Evolutionary conservation across 30 jellyfish, hydroid and myxozoan species (phyloP), one percentile per base, ranked within the genome.

Genomic region (Chironex yamaguchii): DNA sequence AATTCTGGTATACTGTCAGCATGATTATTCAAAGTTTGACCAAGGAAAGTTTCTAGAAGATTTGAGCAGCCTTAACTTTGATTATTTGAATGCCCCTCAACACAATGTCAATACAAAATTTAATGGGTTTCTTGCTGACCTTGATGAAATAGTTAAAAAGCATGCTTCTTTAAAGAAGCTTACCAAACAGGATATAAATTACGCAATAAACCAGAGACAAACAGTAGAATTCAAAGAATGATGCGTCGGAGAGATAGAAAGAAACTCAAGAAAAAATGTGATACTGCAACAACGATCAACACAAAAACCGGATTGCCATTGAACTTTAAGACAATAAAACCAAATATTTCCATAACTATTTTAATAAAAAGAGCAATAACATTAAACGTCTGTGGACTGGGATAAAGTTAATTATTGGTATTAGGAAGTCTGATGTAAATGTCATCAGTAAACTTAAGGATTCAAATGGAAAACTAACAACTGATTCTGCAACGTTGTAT

Each of bases 391-490:
- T 52, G 20, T 78, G 90, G 90, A 28, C 90, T 6, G 83, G 90
- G 2, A 78, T 78, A 1, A 78, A 76, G 49, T 76, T 78, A 13
- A 76, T 76, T 27, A 76, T 76, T 76, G 64, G 84, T 28, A 11
- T 79, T 22, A 48, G 67, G 23, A 67, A 67, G 49, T 65, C 92
- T 36, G 66, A 31, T 25, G 76, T 81, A 17, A 67, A 81, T 81
- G 58, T 65, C 29, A 66, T 81, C 36, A 82, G 33, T 29, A 84
- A 84, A 50, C 76, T 84, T 22, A 70, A 84, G 93, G 88, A 84
- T 69, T 53, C 72, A 69, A 84, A 71, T 51, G 87, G 82, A 13
- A 79, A 79, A 32, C 84, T 79, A 26, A 79, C 90, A 79, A 62
- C 83, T 1, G 84, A 79, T 79, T 79, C 90, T 2, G 14, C 83